Evolutionary conservation across 1,140 invertebrate genomes (phyloP), one percentile per base, ranked within the genome.

Genomic region (Nasonia vitripennis): DNA sequence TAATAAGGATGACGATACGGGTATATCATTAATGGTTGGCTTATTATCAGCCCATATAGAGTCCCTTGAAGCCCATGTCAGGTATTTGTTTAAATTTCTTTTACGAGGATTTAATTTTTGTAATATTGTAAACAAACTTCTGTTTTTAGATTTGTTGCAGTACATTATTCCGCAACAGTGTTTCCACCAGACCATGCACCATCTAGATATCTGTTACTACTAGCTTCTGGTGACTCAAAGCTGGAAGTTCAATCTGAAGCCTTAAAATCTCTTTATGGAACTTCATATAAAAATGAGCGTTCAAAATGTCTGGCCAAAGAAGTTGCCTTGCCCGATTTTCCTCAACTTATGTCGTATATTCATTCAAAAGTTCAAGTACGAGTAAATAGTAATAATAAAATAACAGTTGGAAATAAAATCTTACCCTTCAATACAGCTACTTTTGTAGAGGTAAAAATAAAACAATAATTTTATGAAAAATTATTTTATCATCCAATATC

Each of bases 181-280:
- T 99, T 98, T 92, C 96, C 96, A 6, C 93, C 95, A 45, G 94
- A 97, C 88, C 97, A 98, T 91, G 95, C 97, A 2, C 95, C 97
- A 2, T 97, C 97, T 2, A 94, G 97, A 87, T 98, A 97, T 91
- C 93, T 98, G 20, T 93, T 99, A 55, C 93, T 99, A n/a, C 90
- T 98, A 34, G 97, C 97, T 14, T 96, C 96, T 88, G 97, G 97
- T 55, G 98, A 99, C 91, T 95, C 96, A 41, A 97, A 97, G 92
- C 96, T 96, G 84, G 97, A 97, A 89, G 95, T 97, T 10, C 95
- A 95, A 85, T 93, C 93, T 20, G 96, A 97, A 93, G 96, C 97
- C 20, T 91, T 95, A 68, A 96, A 96, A 93, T 94, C 95, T 86
- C 90, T 97, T 2, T 97, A 97, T 89, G 95, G 95, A 0, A 93